Evolutionary conservation across 2,113 vertebrate species (phyloP).

Genomic region (Mustela nigripes): DNA sequence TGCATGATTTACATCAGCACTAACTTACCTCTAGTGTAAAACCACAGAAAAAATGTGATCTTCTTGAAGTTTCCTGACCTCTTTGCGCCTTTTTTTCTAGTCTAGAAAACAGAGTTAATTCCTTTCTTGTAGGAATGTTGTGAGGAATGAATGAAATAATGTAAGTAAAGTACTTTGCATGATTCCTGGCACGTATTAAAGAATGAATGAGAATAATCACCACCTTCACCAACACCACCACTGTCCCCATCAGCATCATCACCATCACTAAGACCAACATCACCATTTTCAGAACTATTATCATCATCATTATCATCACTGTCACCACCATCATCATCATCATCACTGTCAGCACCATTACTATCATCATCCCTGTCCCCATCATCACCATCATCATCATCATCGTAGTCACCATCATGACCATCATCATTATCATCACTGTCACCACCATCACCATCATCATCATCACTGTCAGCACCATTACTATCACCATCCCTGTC

Average conservation of each 20-base stretch:
- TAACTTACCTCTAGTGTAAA: neutral
- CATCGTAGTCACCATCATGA: too few species aligned
- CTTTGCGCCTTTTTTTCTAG: neutral
- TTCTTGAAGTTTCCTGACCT: neutral
- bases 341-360: too few species aligned
- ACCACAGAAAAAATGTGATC: neutral
- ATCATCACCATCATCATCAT: neutral
- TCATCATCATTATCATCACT: too few species aligned
- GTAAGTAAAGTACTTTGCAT: neutral
- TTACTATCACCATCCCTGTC: too few species aligned
- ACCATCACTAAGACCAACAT: neutral
- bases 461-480: neutral
- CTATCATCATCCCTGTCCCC: too few species aligned
- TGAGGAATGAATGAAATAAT: neutral
- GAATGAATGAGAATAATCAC: neutral
- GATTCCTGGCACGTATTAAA: neutral
- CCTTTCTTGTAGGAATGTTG: neutral
- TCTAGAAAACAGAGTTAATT: neutral
- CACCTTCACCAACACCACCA: neutral
- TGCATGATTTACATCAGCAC: neutral
- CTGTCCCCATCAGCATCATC: neutral
- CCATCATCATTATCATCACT: neutral
- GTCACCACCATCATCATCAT: too few species aligned
- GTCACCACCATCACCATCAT: neutral
- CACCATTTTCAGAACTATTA: too few species aligned